Conservation (phyloP, 2,113 vertebrate species). For the Lutjanus erythropterus region DNA sequence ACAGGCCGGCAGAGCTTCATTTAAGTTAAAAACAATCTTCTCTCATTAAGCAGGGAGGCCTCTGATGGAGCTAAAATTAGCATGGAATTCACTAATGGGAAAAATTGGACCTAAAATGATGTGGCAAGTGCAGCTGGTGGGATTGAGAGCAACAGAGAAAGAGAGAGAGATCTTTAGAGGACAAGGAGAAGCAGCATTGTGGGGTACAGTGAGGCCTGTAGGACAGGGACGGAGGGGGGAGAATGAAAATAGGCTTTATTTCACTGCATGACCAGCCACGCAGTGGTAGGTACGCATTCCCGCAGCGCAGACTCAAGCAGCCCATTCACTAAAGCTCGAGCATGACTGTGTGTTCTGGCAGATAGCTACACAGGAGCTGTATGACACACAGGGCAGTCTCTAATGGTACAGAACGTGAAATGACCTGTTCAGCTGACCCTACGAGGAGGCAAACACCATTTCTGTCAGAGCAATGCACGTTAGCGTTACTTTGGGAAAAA, state of each 20-base stretch:
- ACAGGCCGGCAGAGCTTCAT: conserved; percentile 36
- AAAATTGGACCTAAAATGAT: conserved; percentile 38
- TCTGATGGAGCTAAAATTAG: conserved; percentile 49
- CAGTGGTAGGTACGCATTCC: conserved; percentile 44
- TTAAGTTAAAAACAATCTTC: conserved; percentile 9
- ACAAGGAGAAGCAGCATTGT: conserved; percentile 18
- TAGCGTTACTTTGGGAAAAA: not conserved
- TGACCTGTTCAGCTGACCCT: conserved; percentile 10
- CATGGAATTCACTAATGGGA: conserved; percentile 24
- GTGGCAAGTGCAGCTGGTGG: conserved; percentile 55
- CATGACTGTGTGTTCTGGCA: conserved; percentile 29
- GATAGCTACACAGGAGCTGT: conserved; percentile 17
- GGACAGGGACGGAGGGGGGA: conserved; percentile 28
- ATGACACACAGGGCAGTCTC: conserved; percentile 37
- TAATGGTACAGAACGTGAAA: conserved; percentile 16
- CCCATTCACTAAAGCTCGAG: conserved; percentile 47
- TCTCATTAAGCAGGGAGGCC: conserved; percentile 28
- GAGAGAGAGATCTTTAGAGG: not conserved
- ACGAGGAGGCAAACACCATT: not conserved
- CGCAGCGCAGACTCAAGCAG: conserved; percentile 52
- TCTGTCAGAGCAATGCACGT: not conserved
- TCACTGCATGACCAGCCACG: conserved; percentile 33
- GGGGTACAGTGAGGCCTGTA: conserved; percentile 14
- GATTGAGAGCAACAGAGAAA: conserved; percentile 25
- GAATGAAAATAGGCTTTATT: conserved; percentile 35